Evolutionary conservation across 2,888 invertebrate species (phyloP), one percentile per base, ranked within the genome.

Genomic region (Ochropleura leucogaster): DNA sequence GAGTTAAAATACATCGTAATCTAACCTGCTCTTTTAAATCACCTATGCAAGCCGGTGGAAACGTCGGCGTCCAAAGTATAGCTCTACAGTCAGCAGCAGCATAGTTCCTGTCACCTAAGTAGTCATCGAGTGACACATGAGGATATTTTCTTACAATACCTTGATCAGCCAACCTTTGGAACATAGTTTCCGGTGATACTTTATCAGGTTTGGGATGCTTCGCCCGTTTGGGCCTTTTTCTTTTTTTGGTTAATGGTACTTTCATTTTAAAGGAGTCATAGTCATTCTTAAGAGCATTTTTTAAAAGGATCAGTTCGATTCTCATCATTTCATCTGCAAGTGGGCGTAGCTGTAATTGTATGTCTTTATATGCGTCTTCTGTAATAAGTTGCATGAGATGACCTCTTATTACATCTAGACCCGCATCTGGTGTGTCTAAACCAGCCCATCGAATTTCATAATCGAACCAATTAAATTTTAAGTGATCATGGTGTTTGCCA

Each of bases 301-400:
- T 96, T 42, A 97, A 90, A 69, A 95, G 82, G 8, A 94, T 94
- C 65, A 97, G 89, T 86, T 97, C 97, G 46, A 97, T 72, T 86
- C 96, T 95, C 97, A 98, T 97, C 85, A 97, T 88, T 85, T 97
- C 97, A 89, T 98, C 98, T 0, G 98, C 98, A 65, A 97, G 95
- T 55, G 96, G 93, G n/a, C 98, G 95, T 51, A 98, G 94, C 89
- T 98, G 97, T 47, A 97, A 86, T 73, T 98, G 97, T 70, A 98
- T 95, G 80, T 98, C 97, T 74, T 97, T 93, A 80, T 97, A 97
- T 82, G 97, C 97, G 79, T 97, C 97, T 84, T 97, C 97, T 14
- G 97, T 97, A 59, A 98, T 97, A 53, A 98, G 91, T 82, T 97
- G 97, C 86, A 97, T 94, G 82, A 98, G 97, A 85, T 97, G 97